A percentile compares a stretch with the other conserved stretches of the same genome.
These are phyloP conservation scores for Forbesichthys agassizii DNA, from an alignment of 2,113 vertebrate species.

Conservation along the genomic window DNA sequence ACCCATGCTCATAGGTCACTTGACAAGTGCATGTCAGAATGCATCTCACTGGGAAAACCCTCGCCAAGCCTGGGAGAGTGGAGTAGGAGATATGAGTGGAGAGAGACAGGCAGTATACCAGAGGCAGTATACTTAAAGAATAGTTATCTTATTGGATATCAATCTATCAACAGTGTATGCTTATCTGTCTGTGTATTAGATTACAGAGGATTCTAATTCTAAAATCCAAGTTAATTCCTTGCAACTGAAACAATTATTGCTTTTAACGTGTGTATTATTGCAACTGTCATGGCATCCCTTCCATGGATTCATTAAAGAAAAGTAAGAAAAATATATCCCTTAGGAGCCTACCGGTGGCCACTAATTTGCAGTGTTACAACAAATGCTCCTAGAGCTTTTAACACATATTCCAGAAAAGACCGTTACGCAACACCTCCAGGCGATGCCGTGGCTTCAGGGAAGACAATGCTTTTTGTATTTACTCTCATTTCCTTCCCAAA, in stretches of 20 bases:
- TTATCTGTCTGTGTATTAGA: too few relatives aligned
- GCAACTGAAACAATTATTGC: too few relatives aligned
- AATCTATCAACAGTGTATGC: too few relatives aligned
- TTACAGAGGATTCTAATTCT: too few relatives aligned
- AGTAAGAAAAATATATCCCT: background rate
- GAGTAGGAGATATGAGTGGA: constrained; percentile 63
- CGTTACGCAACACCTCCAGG: constrained; percentile 66
- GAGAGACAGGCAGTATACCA: constrained; percentile 35
- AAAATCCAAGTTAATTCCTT: too few relatives aligned
- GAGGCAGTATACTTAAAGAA: constrained; percentile 77
- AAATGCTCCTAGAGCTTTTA: constrained; percentile 40
- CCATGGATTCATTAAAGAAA: background rate
- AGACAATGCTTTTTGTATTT: constrained; percentile 82
- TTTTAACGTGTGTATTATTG: too few relatives aligned
- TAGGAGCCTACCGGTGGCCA: background rate
- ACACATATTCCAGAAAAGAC: constrained; percentile 64
- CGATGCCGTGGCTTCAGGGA: constrained; percentile 50
- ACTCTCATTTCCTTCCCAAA: constrained; percentile 84
- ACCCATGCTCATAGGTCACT: constrained; percentile 80
- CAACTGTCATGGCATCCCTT: too few relatives aligned
- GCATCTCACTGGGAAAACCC: constrained; percentile 79
- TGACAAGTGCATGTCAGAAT: constrained; percentile 76
- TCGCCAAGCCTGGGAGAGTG: constrained; percentile 50
- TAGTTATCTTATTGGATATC: constrained; percentile 24
- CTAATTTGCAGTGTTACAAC: too few relatives aligned